These are phyloP conservation scores for silkworm (Bombyx mori) DNA, from an alignment of 1,140 invertebrate genomes.

Conservation along the genomic window ASM3026992v2 NC_085107.1:16200001-16200500, in stretches of 20 bases:
- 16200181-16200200: too few species aligned
- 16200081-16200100: too few species aligned
- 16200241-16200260: constrained; percentile 3
- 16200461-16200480: constrained; percentile 34
- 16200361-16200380: constrained; percentile 54
- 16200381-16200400: constrained; percentile 23
- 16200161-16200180: too few species aligned
- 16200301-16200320: neutral
- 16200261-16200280: constrained; percentile 32
- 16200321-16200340: constrained; percentile 4
- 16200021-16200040: too few species aligned
- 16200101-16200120: too few species aligned
- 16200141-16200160: too few species aligned
- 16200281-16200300: constrained; percentile 15
- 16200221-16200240: too few species aligned
- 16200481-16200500: constrained; percentile 30
- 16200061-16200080: too few species aligned
- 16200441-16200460: constrained; percentile 37
- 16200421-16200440: constrained; percentile 19
- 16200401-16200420: constrained; percentile 19
- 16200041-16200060: too few species aligned
- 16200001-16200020: too few species aligned
- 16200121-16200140: too few species aligned
- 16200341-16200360: constrained; percentile 50
- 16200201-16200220: too few species aligned